Evolutionary conservation across 2,888 invertebrate species (phyloP), one percentile per base, ranked within the genome.

Genomic region (Sisyra terminalis): DNA sequence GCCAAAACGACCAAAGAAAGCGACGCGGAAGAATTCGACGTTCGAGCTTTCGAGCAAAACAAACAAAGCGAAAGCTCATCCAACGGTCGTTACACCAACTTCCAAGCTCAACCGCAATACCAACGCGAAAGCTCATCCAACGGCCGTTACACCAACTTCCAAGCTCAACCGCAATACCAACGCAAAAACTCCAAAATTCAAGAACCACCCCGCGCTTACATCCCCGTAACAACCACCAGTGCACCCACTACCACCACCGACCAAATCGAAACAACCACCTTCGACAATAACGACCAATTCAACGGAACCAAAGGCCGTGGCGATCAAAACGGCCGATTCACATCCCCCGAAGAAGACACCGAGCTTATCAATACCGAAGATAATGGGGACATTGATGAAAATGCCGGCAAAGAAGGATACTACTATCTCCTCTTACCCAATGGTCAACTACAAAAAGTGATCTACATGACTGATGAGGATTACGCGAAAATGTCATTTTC

Each of bases 361-460:
- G 32, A 32, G 10, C 16, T 15, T 13, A 34, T 16, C 15, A 34
- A 45, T 44, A 44, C 46, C 42, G 34, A 46, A 44, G 10, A 45
- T 47, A 39, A 48, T 41, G 40, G 50, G 11, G 50, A 48, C 18
- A 29, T 44, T 29, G 36, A 53, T 13, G 57, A 61, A 16, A 52
- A 57, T 42, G 55, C 55, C 24, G 48, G 50, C 43, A 57, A 66
- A 4, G 54, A 68, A 50, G 76, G 76, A 5, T 68, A 71, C 18
- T 78, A 78, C 56, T 78, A 75, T 55, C 66, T 78, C 6, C 68
- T 77, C 31, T 63, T 78, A 46, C 77, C 77, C 2, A 69, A 65
- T 46, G 71, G 75, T 3, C 67, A 73, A 48, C 63, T 78, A 2
- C 78, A 78, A 51, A 66, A 70, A 44, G 71, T 78, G 10, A 68